These are phyloP conservation scores for Callosobruchus maculatus DNA, from an alignment of 2,888 invertebrate genomes.

Conservation along the genomic window DNA sequence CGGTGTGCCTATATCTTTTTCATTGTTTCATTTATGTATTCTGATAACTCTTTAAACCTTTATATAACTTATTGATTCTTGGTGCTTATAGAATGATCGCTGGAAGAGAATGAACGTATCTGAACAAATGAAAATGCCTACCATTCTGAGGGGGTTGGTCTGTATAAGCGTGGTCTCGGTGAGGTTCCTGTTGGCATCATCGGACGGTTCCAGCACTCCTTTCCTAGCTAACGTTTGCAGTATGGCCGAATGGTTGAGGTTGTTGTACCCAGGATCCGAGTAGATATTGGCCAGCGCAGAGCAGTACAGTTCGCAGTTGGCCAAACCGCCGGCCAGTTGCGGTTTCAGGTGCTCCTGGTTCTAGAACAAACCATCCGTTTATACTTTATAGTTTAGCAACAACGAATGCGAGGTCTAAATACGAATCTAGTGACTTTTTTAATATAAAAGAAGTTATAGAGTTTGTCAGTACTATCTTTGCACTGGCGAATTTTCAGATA, in stretches of 20 bases:
- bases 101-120: no score
- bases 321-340: conserved; percentile 83
- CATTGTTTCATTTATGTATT: no score
- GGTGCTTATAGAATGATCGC: no score
- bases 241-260: conserved; percentile 92
- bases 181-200: conserved; percentile 74
- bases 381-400: not conserved
- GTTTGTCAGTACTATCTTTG: no score
- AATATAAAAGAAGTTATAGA: no score
- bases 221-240: conserved; percentile 89
- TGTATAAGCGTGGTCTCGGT: conserved; percentile 95
- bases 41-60: no score
- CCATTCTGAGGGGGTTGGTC: conserved; percentile 92
- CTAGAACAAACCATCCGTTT: conserved; percentile 51
- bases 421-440: no score
- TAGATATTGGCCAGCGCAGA: conserved; percentile 92
- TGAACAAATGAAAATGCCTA: conserved; percentile 56
- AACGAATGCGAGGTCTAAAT: no score
- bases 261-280: conserved; percentile 94
- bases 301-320: conserved; percentile 93
- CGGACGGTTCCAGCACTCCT: conserved; percentile 81
- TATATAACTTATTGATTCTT: no score
- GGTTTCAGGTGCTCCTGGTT: conserved; percentile 93
- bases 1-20: no score
- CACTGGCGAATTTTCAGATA: no score